Conservation (phyloP, 2,797 vertebrate genomes). For the Distichodus sexfasciatus region DNA sequence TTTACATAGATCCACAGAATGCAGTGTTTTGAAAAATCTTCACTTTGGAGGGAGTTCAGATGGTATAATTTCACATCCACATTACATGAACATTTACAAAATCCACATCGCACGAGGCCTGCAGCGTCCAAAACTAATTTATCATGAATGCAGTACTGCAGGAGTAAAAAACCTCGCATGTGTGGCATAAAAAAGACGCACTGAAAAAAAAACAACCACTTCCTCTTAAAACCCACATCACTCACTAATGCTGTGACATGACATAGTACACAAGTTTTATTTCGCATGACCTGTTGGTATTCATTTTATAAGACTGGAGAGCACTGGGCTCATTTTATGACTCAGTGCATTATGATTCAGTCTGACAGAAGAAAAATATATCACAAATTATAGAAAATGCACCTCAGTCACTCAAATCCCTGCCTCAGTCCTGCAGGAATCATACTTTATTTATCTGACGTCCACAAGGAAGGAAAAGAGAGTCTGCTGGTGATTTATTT, state of each 20-base stretch:
- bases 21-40: too few species aligned
- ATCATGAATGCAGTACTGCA: too few species aligned
- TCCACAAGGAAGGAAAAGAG: constrained; percentile 1
- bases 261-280: not conserved
- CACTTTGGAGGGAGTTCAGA: too few species aligned
- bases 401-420: not conserved
- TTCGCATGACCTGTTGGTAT: not conserved
- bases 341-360: not conserved
- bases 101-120: too few species aligned
- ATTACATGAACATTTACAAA: too few species aligned
- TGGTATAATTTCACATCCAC: too few species aligned
- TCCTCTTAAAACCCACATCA: not conserved
- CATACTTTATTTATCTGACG: not conserved
- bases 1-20: too few species aligned
- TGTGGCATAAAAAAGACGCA: too few species aligned
- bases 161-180: too few species aligned
- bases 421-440: not conserved
- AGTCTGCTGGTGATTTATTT: constrained; percentile 1
- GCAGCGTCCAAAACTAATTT: too few species aligned
- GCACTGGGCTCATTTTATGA: not conserved
- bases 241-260: not conserved
- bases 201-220: too few species aligned
- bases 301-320: not conserved
- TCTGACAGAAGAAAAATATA: not conserved
- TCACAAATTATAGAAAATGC: constrained; percentile 7